A percentile compares a stretch with the other conserved stretches of the same genome.
These are phyloP conservation scores for Psephotus haematonotus DNA, from an alignment of 2,113 vertebrate genomes.

Conservation along the genomic window DNA sequence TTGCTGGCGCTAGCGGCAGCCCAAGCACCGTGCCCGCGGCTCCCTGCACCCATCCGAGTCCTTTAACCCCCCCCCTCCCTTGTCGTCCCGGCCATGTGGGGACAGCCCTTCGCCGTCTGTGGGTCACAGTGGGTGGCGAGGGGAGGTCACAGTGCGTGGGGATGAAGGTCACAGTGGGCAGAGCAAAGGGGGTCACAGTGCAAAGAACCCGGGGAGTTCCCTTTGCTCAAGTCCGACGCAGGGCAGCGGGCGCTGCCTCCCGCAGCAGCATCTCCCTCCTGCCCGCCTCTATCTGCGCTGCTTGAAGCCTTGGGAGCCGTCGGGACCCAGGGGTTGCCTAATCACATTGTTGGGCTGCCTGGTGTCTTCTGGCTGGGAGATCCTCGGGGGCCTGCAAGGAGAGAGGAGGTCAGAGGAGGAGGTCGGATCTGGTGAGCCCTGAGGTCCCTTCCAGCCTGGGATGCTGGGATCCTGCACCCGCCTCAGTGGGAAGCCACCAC, in stretches of 20 bases:
- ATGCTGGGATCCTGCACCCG: neutral
- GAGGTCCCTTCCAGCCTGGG: neutral
- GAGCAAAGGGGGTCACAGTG: constrained; percentile 83
- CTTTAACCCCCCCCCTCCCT: neutral
- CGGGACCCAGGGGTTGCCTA: constrained; percentile 89
- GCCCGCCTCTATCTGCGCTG: constrained; percentile 88
- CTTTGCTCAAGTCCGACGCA: constrained; percentile 70
- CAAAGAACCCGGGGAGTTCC: constrained; percentile 74
- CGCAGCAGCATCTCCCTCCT: constrained; percentile 18
- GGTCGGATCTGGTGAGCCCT: neutral
- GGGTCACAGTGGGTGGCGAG: constrained; percentile 77
- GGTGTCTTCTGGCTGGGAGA: constrained; percentile 86
- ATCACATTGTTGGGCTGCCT: constrained; percentile 89
- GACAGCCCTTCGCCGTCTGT: constrained; percentile 59
- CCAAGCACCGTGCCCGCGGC: constrained; percentile 47
- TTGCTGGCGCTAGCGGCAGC: constrained; percentile 74
- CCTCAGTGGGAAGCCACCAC: neutral
- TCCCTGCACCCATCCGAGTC: constrained; percentile 46
- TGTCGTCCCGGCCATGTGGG: neutral
- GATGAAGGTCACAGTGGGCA: constrained; percentile 91
- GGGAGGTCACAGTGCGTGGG: constrained; percentile 80
- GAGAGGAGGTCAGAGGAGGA: neutral
- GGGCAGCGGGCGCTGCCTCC: constrained; percentile 42
- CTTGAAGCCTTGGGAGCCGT: constrained; percentile 92
- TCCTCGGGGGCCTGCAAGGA: constrained; percentile 82